Conservation (phyloP, 2,888 invertebrate species). For the Rutpela maculata region DNA sequence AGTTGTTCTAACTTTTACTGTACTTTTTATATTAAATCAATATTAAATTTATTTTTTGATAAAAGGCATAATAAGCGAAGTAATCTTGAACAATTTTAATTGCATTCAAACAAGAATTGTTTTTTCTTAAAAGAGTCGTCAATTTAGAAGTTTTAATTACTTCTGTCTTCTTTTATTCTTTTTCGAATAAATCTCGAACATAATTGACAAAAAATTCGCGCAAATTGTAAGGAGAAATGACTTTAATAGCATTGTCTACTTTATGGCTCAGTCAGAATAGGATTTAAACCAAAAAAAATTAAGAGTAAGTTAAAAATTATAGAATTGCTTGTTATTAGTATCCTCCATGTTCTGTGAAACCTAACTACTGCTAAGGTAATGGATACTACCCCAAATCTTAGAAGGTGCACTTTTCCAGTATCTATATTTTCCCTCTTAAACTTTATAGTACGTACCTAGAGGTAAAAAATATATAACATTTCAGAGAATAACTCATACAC, state of each 20-base stretch:
- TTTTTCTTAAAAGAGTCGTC: conserved; percentile 27
- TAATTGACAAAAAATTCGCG: conserved; percentile 28
- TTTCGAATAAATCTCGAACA: conserved; percentile 13
- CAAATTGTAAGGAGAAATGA: conserved; percentile 9
- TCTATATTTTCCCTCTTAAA: no score
- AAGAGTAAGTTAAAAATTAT: no score
- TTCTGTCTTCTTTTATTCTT: conserved; percentile 22
- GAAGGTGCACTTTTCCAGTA: no score
- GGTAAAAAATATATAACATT: no score
- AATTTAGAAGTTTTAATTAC: conserved; percentile 39
- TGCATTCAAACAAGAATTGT: conserved; percentile 32
- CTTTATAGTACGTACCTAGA: no score
- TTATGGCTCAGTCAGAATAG: no score
- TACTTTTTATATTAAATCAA: conserved; percentile 24
- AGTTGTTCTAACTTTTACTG: not conserved
- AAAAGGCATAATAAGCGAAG: conserved; percentile 19
- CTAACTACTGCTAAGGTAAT: no score
- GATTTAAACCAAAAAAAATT: no score
- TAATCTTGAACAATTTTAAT: conserved; percentile 31
- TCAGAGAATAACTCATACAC: no score
- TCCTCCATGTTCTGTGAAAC: no score
- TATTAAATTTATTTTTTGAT: conserved; percentile 32
- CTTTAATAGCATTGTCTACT: conserved; percentile 2
- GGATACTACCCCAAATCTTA: no score
- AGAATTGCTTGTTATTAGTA: no score